Conservation (phyloP, 2,113 vertebrate species). For the Epinephelus lanceolatus region DNA sequence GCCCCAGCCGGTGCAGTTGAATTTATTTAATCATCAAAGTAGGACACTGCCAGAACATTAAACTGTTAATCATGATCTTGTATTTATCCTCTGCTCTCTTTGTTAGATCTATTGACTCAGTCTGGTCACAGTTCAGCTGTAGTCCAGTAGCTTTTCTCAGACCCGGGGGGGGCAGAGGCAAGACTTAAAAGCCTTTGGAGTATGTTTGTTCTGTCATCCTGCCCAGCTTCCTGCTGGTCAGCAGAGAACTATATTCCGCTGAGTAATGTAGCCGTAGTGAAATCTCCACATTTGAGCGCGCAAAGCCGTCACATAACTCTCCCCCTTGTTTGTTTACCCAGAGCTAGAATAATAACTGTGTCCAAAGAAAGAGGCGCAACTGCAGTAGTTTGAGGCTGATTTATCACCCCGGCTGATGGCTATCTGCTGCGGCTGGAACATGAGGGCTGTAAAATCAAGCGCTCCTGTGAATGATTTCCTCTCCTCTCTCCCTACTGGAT, state of each 20-base stretch:
- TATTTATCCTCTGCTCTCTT: slow-evolving; percentile 1
- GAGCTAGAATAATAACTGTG: slow-evolving; percentile 69
- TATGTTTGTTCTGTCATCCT: slow-evolving; percentile 82
- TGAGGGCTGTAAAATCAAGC: slow-evolving; percentile 71
- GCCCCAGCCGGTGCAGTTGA: background rate
- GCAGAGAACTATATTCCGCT: slow-evolving; percentile 66
- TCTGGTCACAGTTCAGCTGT: slow-evolving; percentile 70
- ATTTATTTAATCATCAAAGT: slow-evolving; percentile 26
- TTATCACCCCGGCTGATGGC: slow-evolving; percentile 62
- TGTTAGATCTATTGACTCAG: slow-evolving; percentile 56
- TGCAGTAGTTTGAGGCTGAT: slow-evolving; percentile 67
- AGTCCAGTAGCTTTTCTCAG: slow-evolving; percentile 74
- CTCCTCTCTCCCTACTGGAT: slow-evolving; percentile 51
- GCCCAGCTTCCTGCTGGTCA: slow-evolving; percentile 60
- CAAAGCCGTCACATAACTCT: slow-evolving; percentile 75
- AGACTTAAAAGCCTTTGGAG: background rate
- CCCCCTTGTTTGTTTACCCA: slow-evolving; percentile 72
- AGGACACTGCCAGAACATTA: slow-evolving; percentile 10
- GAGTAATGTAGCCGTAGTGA: slow-evolving; percentile 61
- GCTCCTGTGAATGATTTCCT: slow-evolving; percentile 74
- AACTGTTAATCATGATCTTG: slow-evolving; percentile 20
- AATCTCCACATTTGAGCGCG: slow-evolving; percentile 54
- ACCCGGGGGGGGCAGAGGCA: background rate
- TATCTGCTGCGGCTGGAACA: slow-evolving; percentile 70
- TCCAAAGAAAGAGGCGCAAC: slow-evolving; percentile 64